A percentile compares a stretch with the other conserved stretches of the same genome.
These are phyloP conservation scores for Apostichopus californicus DNA, from an alignment of 35 echinoderm and acorn worm species.

Conservation along the genomic window DNA sequence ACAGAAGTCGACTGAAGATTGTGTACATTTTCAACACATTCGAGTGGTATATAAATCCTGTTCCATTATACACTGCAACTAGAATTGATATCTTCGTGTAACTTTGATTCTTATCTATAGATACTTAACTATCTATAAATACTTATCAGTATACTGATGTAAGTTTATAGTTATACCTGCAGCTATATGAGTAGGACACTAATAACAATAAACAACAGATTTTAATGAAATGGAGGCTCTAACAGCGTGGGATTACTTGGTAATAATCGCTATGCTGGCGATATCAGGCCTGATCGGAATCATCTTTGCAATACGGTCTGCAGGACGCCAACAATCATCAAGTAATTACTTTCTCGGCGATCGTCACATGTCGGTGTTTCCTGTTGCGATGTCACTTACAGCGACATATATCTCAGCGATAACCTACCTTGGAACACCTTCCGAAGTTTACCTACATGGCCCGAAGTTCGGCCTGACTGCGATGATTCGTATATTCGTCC, in stretches of 20 bases:
- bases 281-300: not conserved
- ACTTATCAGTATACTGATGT: too few species aligned
- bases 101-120: too few species aligned
- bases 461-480: not conserved
- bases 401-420: constrained; percentile 13
- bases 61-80: too few species aligned
- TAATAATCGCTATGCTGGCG: not conserved
- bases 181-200: too few species aligned
- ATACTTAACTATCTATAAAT: too few species aligned
- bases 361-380: not conserved
- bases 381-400: not conserved
- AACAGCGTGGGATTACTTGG: not conserved
- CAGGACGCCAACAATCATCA: not conserved
- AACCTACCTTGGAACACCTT: constrained; percentile 31
- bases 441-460: constrained; percentile 4
- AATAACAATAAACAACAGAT: too few species aligned
- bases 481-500: too few species aligned
- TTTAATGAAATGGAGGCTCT: not conserved
- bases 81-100: too few species aligned
- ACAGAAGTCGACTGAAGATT: too few species aligned
- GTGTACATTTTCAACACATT: too few species aligned
- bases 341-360: constrained; percentile 8
- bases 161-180: too few species aligned
- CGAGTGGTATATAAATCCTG: too few species aligned
- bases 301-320: not conserved